Conservation (phyloP, 1,140 invertebrate genomes). For the Drosophila rufa region DNA sequence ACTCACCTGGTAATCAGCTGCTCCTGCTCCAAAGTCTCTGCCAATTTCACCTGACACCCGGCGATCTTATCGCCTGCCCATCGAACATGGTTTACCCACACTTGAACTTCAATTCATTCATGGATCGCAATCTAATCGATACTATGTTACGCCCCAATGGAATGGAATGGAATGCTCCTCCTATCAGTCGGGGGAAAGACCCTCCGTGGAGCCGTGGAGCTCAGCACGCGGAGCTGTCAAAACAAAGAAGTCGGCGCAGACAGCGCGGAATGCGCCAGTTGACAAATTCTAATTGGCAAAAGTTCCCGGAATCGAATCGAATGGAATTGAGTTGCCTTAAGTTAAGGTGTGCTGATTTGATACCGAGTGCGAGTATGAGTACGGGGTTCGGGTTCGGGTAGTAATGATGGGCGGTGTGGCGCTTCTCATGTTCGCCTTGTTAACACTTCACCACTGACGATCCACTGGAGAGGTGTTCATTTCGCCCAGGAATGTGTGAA, state of each 20-base stretch:
- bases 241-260: conserved; percentile 44
- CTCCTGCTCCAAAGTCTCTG: conserved; percentile 16
- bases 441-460: conserved; percentile 33
- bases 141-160: conserved; percentile 21
- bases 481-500: conserved; percentile 57
- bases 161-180: conserved; percentile 16
- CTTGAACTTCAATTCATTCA: conserved; percentile 50
- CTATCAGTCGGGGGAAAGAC: conserved; percentile 35
- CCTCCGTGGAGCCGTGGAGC: conserved; percentile 6
- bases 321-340: conserved; percentile 21
- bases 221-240: conserved; percentile 32
- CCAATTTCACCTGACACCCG: conserved; percentile 27
- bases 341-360: conserved; percentile 30
- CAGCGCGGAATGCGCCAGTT: conserved; percentile 47
- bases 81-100: conserved; percentile 14
- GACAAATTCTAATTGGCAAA: conserved; percentile 53
- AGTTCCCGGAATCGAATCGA: conserved; percentile 41
- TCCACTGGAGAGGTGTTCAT: conserved; percentile 48
- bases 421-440: conserved; percentile 54
- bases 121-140: conserved; percentile 39
- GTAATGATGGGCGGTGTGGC: conserved; percentile 8
- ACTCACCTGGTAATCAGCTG: conserved; percentile 9
- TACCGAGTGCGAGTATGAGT: background rate
- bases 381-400: background rate
- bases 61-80: conserved; percentile 25